Percentiles rank a stretch among this genome's conserved stretches.
Conservation (phyloP, 1,140 invertebrate species). For the Battus philenor region DNA sequence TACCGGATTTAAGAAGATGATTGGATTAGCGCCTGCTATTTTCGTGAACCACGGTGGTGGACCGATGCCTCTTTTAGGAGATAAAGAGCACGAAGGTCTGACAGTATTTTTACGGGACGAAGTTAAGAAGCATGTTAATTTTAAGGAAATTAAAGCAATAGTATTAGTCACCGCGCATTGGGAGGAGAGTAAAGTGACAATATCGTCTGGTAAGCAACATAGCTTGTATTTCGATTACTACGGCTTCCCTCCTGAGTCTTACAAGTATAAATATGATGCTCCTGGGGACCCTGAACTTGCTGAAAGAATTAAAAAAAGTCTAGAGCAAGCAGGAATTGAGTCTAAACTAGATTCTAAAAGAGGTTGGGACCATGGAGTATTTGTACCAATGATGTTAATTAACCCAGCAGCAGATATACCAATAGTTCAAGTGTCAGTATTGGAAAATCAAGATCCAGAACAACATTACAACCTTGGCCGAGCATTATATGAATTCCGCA, state of each 20-base stretch:
- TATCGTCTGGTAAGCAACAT: constrained; percentile 59
- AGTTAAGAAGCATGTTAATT: constrained; percentile 51
- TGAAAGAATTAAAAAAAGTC: constrained; percentile 36
- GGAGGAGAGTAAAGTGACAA: constrained; percentile 53
- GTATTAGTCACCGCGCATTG: constrained; percentile 66
- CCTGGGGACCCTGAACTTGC: constrained; percentile 57
- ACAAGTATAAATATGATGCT: constrained; percentile 58
- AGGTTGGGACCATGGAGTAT: constrained; percentile 69
- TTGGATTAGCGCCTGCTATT: constrained; percentile 50
- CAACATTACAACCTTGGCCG: constrained; percentile 58
- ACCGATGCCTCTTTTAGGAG: constrained; percentile 55
- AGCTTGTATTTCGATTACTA: constrained; percentile 66
- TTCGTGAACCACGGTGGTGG: constrained; percentile 69
- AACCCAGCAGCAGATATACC: constrained; percentile 59
- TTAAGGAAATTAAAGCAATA: constrained; percentile 57
- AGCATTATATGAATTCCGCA: constrained; percentile 47
- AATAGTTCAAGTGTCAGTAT: constrained; percentile 58
- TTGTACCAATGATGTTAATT: constrained; percentile 66
- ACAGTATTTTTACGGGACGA: constrained; percentile 54
- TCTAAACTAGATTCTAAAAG: constrained; percentile 53
- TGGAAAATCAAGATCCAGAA: constrained; percentile 50
- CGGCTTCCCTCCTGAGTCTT: constrained; percentile 61
- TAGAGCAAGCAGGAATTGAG: constrained; percentile 46
- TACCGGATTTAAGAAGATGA: constrained; percentile 44
- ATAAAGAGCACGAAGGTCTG: constrained; percentile 50